phyloP scores from a whole-genome alignment of 2,888 invertebrate genomes.

The Druceiella hillmani region DNA sequence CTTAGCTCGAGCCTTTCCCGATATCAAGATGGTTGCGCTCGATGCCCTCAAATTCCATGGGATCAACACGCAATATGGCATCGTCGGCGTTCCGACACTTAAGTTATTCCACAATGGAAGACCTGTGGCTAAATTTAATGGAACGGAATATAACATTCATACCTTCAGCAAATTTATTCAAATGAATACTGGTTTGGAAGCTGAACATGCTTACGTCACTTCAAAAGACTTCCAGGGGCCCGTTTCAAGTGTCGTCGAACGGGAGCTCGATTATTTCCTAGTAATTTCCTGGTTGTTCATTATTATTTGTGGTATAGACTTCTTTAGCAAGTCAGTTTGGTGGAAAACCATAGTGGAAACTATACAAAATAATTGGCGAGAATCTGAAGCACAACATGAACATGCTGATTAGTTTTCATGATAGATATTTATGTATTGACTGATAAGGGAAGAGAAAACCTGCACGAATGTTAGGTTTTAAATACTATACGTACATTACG shows the following conservation, averaged over 20 bases:
- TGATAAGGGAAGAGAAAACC: too few relatives aligned
- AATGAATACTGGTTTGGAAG: conserved; percentile 65
- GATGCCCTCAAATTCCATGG: conserved; percentile 81
- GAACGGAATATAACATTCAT: conserved; percentile 72
- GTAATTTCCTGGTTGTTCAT: conserved; percentile 84
- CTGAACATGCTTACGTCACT: conserved; percentile 61
- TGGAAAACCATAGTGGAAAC: conserved; percentile 79
- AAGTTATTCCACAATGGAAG: conserved; percentile 87
- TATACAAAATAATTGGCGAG: conserved; percentile 81
- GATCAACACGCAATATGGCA: conserved; percentile 87
- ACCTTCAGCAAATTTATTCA: conserved; percentile 73
- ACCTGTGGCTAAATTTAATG: conserved; percentile 79
- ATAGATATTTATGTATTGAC: too few relatives aligned
- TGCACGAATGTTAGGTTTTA: too few relatives aligned
- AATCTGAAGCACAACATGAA: conserved; percentile 78
- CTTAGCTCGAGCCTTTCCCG: conserved; percentile 79
- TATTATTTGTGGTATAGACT: conserved; percentile 64
- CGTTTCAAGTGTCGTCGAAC: conserved; percentile 68
- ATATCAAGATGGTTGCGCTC: conserved; percentile 81
- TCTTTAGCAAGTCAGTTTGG: conserved; percentile 69
- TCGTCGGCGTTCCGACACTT: conserved; percentile 84
- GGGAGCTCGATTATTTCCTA: conserved; percentile 76
- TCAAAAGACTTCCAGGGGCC: conserved; percentile 78
- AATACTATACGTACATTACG: too few relatives aligned
- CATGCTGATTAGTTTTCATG: conserved; percentile 56